Base-by-base conservation (phyloP, 2,888 invertebrate species). In the Dorcus hopei region DNA sequence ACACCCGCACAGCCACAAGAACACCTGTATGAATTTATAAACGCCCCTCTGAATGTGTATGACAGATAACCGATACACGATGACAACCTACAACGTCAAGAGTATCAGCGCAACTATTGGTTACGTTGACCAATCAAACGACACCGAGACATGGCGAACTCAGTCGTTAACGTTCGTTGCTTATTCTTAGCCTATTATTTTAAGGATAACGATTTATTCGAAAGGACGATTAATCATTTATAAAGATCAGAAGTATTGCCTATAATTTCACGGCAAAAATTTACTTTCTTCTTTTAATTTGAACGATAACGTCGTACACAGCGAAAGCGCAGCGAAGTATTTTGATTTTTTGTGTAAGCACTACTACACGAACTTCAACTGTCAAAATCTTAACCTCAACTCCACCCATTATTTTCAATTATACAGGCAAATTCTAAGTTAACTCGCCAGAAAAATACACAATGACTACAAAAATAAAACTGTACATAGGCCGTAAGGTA, bases 381-480 rank as follows among this genome's bases (percentile, higher is more conserved):
- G 59, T 59, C 59, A 59, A 56, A 59, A 42, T 56, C 39, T 9
- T 59, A 59, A 59, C 59, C 59, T 59, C 55, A 52, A 54, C 26
- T 49, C 26, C 55, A 23, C 26, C 50, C 56, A 56, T 52, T 45
- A 52, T 52, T 49, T 39, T 39, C 52, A 52, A 49, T 45, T 33
- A 40, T 11, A 54, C 11, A 11, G 48, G 40, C 47, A 45, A 56
- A 50, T 56, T 56, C 33, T 38, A 38, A 50, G 50, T 54, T 38
- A 38, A 45, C 38, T 38, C 38, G 11, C 26, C 42, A 40, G 11
- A 52, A 23, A 14, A 55, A 49, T 49, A 11, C 51, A 65, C 8
- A 55, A 79, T 79, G 79, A 73, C 77, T 9, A 71, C 73, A 52
- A 77, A 78, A 71, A 66, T 79, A 54, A 78, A 77, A 70, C 63